A percentile compares a stretch with the other conserved stretches of the same genome.
phyloP scores from a whole-genome alignment of 2,888 invertebrate species.

The Watsonalla cultraria region DNA sequence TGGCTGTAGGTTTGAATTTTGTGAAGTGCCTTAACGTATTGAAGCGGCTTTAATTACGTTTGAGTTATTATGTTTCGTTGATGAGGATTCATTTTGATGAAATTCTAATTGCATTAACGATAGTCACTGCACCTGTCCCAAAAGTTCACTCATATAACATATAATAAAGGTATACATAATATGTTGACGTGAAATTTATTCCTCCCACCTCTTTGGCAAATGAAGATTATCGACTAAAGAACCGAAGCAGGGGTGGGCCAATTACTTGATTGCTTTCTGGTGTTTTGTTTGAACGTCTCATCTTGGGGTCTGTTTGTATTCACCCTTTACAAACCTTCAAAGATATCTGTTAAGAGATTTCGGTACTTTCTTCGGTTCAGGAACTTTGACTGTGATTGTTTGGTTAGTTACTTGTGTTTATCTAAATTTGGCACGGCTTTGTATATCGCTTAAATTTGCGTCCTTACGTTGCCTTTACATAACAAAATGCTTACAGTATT shows the following conservation, averaged over 20 bases:
- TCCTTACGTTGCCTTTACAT: no score
- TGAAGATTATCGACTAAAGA: slow-evolving; percentile 58
- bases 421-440: no score
- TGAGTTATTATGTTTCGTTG: no score
- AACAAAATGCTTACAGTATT: no score
- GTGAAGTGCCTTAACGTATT: neutral
- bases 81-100: no score
- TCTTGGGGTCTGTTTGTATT: slow-evolving; percentile 18
- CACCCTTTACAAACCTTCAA: slow-evolving; percentile 16
- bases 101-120: no score
- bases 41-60: no score
- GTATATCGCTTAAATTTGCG: no score
- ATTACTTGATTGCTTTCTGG: slow-evolving; percentile 74
- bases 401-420: neutral
- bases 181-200: slow-evolving; percentile 2
- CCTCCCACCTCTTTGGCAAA: slow-evolving; percentile 30
- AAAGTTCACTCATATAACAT: no score
- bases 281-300: slow-evolving; percentile 50
- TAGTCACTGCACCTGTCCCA: no score
- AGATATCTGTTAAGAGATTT: slow-evolving; percentile 30
- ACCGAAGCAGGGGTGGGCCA: slow-evolving; percentile 30
- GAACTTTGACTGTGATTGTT: slow-evolving; percentile 2
- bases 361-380: slow-evolving; percentile 24
- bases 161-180: no score
- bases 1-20: neutral